Conservation (phyloP, 2,113 vertebrate genomes). For the Pelmatolapia mariae region DNA sequence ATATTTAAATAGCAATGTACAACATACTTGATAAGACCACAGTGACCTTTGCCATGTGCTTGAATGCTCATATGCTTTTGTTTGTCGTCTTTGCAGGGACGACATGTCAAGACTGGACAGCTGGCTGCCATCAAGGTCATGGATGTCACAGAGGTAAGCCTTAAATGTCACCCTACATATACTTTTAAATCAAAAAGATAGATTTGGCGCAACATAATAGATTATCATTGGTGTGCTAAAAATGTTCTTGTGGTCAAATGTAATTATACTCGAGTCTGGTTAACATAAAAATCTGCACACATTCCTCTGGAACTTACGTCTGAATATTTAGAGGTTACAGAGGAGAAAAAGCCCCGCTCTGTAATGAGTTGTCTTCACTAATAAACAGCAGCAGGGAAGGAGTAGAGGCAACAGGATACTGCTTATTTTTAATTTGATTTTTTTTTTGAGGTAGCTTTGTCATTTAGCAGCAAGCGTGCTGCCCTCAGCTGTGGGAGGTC, state of each 20-base stretch:
- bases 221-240: background rate
- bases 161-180: background rate
- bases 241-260: background rate
- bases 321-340: background rate
- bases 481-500: constrained; percentile 35
- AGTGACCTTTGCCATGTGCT: background rate
- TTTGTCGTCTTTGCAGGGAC: constrained; percentile 48
- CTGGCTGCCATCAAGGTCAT: constrained; percentile 78
- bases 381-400: constrained; percentile 4
- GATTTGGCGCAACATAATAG: background rate
- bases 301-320: background rate
- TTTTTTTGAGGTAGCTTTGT: constrained; percentile 14
- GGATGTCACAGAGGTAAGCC: constrained; percentile 73
- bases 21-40: background rate
- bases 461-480: constrained; percentile 3
- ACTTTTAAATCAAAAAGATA: background rate
- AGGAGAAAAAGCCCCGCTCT: background rate
- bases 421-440: background rate
- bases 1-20: background rate
- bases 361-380: background rate
- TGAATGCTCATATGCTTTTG: background rate
- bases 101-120: constrained; percentile 75
- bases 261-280: constrained; percentile 36
- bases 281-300: constrained; percentile 61
- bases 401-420: constrained; percentile 7